Evolutionary conservation across 1,140 invertebrate genomes (phyloP).

Genomic region (Calliphora vicina): DNA sequence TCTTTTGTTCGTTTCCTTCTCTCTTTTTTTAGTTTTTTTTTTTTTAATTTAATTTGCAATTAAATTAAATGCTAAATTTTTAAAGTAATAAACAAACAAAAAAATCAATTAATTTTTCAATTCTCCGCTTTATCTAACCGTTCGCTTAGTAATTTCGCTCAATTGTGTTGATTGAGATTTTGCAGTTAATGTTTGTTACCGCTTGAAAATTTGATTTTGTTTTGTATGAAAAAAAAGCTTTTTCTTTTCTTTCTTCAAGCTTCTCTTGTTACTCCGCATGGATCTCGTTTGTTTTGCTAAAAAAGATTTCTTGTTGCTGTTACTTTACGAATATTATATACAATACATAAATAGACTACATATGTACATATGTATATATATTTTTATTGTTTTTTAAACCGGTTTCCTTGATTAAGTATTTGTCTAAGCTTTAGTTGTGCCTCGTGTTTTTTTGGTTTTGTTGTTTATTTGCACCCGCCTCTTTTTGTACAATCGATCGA

Average conservation of each 20-base stretch:
- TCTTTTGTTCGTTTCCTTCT: neutral
- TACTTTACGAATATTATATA: too few species aligned
- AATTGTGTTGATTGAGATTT: conserved; percentile 52
- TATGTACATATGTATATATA: too few species aligned
- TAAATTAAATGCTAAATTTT: conserved; percentile 14
- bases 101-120: conserved; percentile 20
- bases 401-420: conserved; percentile 12
- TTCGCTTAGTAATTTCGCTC: conserved; percentile 60
- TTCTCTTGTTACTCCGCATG: neutral
- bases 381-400: conserved; percentile 5
- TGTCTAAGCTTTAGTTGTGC: conserved; percentile 13
- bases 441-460: conserved; percentile 17
- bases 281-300: conserved; percentile 27
- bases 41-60: neutral
- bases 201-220: conserved; percentile 37
- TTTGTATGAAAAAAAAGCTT: neutral
- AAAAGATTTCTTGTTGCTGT: neutral
- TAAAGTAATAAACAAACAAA: neutral
- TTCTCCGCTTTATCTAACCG: conserved; percentile 55
- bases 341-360: too few species aligned
- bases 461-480: conserved; percentile 17
- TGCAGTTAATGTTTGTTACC: conserved; percentile 52
- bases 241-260: neutral
- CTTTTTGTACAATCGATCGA: neutral
- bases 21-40: conserved; percentile 19